phyloP scores from a whole-genome alignment of 2,888 invertebrate genomes.

The Lasioglossum lativentre region DNA sequence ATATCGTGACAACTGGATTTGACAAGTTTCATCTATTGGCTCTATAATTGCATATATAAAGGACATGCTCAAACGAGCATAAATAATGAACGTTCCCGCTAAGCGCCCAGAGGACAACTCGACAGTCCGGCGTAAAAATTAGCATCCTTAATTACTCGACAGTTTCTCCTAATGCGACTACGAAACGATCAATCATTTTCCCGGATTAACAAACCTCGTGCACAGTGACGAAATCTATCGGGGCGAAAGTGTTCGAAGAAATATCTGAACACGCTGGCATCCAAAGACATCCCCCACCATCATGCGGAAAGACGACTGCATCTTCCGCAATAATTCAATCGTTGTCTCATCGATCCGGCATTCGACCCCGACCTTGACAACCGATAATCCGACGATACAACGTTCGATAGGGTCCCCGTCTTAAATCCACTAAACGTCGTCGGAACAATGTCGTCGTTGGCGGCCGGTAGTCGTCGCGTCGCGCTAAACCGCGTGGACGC shows the following conservation, averaged over 20 bases:
- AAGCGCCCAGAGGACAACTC: neutral
- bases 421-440: slow-evolving; percentile 48
- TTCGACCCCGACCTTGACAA: slow-evolving; percentile 24
- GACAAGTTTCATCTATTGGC: too few species aligned
- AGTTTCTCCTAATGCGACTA: neutral
- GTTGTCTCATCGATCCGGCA: slow-evolving; percentile 10
- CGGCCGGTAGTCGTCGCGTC: slow-evolving; percentile 58
- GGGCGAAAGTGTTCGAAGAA: neutral
- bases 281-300: neutral
- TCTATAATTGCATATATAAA: too few species aligned
- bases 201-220: neutral
- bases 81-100: neutral
- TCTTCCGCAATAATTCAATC: neutral
- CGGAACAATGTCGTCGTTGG: slow-evolving; percentile 55
- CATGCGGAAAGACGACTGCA: neutral
- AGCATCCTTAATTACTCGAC: neutral
- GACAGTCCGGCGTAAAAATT: neutral
- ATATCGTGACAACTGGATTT: too few species aligned
- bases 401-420: slow-evolving; percentile 32
- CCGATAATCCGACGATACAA: slow-evolving; percentile 47
- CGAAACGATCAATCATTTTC: neutral
- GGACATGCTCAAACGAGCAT: neutral
- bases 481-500: slow-evolving; percentile 44
- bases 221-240: neutral
- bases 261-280: neutral